A percentile compares a stretch with the other conserved stretches of the same genome.
These are phyloP conservation scores for Myocastor coypus DNA, from an alignment of 2,113 vertebrate genomes.

Conservation along the genomic window DNA sequence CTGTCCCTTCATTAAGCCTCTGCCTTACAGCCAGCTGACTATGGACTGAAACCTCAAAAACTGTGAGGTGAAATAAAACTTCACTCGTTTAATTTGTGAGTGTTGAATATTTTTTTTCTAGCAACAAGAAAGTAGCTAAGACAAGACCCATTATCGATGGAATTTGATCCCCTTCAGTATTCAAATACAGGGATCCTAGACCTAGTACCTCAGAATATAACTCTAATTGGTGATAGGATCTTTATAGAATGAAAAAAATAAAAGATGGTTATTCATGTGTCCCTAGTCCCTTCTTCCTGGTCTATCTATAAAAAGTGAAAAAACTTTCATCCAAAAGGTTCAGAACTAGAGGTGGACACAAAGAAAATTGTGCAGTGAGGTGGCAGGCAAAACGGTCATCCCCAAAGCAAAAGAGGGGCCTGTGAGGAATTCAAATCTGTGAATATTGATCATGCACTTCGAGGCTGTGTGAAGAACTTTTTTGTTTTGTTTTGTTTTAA, in stretches of 20 bases:
- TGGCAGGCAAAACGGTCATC: rapidly evolving
- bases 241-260: neutral
- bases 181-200: neutral
- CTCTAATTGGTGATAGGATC: neutral
- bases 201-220: neutral
- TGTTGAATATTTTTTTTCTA: neutral
- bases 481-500: neutral
- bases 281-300: neutral
- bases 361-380: neutral
- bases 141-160: neutral
- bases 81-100: neutral
- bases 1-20: neutral
- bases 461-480: neutral
- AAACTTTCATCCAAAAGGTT: neutral
- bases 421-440: neutral
- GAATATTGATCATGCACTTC: neutral
- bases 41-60: neutral
- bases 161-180: neutral
- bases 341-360: rapidly evolving
- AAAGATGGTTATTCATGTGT: neutral
- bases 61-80: neutral
- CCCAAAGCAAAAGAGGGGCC: neutral
- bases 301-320: neutral
- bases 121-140: neutral
- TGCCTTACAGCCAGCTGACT: neutral